Base-by-base conservation (phyloP, 2,113 vertebrate species). In the Actenoides lindsayi region DNA sequence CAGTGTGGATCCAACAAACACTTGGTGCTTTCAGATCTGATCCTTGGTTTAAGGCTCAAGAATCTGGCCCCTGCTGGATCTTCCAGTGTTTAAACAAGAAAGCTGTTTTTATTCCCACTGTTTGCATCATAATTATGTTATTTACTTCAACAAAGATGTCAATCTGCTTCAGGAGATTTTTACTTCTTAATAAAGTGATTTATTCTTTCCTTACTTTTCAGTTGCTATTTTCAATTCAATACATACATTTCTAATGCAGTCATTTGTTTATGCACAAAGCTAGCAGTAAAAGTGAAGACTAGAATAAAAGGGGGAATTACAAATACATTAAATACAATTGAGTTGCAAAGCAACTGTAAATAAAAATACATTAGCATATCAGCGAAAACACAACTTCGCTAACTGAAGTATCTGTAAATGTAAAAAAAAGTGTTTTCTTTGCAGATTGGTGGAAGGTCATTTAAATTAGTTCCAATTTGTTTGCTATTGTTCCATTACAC, bases 131-230 rank as follows among this genome's bases (percentile, higher is more conserved):
- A 63, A 42, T 77, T 74, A 10, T 19, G 21, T 74, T 90, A 50
- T 53, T 88, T 80, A 16, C 42, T 92, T 90, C 73, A 90, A 59
- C 27, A 78, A 63, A 86, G 7, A 74, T 50, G 31, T 70, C 67
- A 74, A 1, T 77, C 23, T 70, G 30, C 46, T 71, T 60, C 37
- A 42, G 44, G 57, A 80, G 39, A 77, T n/a, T 91, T 90, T 78
- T 92, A 23, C 13, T 67, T 88, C 59, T 77, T 83, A 60, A 80
- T 67, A 27, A 69, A 80, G 10, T 12, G 69, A n/a, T 83, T 88
- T 90, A 51, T 67, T 86, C 24, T 83, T 69, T 44, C 11, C 27
- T 44, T 89, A 44, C 77, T 89, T 83, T 96, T 87, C 33, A 79
- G 1, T 59, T 65, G 18, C 41, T 86, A 10, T 92, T 90, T 95